phyloP scores from a whole-genome alignment of 2,797 vertebrate genomes.

The Acanthis flammea region DNA sequence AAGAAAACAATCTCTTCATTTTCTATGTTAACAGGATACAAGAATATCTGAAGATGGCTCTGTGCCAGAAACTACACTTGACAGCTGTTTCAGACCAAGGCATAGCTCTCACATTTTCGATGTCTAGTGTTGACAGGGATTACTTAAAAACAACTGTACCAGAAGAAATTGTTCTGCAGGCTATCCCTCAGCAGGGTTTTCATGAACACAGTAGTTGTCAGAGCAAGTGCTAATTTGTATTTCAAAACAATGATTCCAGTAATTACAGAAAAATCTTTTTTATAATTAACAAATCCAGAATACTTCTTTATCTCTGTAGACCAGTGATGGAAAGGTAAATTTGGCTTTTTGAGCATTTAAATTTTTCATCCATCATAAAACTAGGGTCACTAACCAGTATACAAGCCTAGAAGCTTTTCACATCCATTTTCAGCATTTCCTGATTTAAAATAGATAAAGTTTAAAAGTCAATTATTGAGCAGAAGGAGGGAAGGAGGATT shows the following conservation, averaged over 20 bases:
- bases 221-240: conserved; percentile 14
- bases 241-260: conserved; percentile 1
- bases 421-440: background rate
- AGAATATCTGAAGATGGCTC: background rate
- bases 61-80: conserved; percentile 19
- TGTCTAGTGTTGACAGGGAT: conserved; percentile 3
- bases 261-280: background rate
- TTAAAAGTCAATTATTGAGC: background rate
- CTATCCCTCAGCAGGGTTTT: conserved; percentile 41
- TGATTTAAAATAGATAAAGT: background rate
- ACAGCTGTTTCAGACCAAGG: conserved; percentile 11
- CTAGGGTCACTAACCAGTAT: background rate
- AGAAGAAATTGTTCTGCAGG: conserved; percentile 31
- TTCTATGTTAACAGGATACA: background rate
- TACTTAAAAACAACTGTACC: conserved; percentile 42
- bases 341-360: background rate
- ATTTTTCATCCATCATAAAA: background rate
- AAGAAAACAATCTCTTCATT: background rate
- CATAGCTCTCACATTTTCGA: conserved; percentile 10
- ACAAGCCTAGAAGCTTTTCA: background rate
- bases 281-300: background rate
- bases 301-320: background rate
- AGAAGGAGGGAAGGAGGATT: background rate
- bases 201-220: background rate
- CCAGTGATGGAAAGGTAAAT: background rate